Base-by-base conservation (phyloP, 2,113 vertebrate species). In the Pedetes capensis region DNA sequence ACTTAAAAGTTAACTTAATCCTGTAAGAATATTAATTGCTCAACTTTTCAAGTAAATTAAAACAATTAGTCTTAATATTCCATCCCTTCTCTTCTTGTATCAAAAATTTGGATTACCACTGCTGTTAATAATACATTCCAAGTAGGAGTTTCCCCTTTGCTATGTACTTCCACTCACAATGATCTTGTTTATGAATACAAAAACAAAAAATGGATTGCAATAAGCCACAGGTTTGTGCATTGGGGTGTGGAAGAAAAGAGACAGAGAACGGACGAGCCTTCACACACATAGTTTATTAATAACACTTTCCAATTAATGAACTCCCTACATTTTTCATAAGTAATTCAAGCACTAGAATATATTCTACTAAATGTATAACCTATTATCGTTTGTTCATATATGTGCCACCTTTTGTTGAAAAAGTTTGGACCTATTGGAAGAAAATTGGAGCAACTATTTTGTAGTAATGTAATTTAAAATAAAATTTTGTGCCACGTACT, bases 11-110 rank as follows among this genome's bases (percentile, higher is more conserved):
- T 90, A 68, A 89, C 85, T 9, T 44, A 81, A 57, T 39, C 44
- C 8, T 69, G 1, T 51, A 18, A 39, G 63, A 49, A 75, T 57
- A n/a, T 37, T 25, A 74, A 76, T 80, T 93, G 18, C 17, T 75
- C 16, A 74, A 63, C 6, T 20, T 84, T 61, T 72, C 39, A 80
- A 39, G 44, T 66, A 85, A 78, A 53, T 80, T 89, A 53, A 83
- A 83, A 51, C 29, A 53, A 39, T 59, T 51, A 59, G 12, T 68
- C 37, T 51, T 66, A 32, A 8, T 47, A 32, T 69, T 11, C 5
- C 89, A 20, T 64, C 1, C 17, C 59, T 14, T 85, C 55, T 51
- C 17, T 49, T 7, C 69, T 88, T 44, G 14, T 32, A 14, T 8
- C 42, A 61, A 61, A 93, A 37, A 25, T 8, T 57, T 51, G 7